Evolutionary conservation across 2,888 invertebrate species (phyloP).

Genomic region (Apodemia mormo): DNA sequence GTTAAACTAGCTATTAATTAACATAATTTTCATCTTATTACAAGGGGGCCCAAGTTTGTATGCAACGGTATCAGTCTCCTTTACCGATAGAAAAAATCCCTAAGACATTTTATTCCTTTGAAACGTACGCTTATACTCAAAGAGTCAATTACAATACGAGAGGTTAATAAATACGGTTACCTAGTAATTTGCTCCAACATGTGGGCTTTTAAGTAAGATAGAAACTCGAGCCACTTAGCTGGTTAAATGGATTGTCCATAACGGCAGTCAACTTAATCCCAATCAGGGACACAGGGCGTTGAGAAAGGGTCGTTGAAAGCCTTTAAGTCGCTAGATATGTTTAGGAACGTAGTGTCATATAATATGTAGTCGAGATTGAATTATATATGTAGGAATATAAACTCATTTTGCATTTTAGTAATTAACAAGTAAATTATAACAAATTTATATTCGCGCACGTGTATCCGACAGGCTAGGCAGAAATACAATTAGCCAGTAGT

Average conservation of each 20-base stretch:
- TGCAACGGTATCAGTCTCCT: too few relatives aligned
- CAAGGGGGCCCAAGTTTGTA: too few relatives aligned
- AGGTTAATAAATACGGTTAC: background rate
- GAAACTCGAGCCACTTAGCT: slow-evolving; percentile 8
- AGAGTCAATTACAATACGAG: background rate
- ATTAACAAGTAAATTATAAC: too few relatives aligned
- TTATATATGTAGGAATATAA: background rate
- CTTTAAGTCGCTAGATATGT: background rate
- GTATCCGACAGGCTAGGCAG: too few relatives aligned
- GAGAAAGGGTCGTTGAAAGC: slow-evolving; percentile 1
- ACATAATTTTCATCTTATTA: too few relatives aligned
- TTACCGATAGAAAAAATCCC: too few relatives aligned
- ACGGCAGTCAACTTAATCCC: slow-evolving; percentile 9
- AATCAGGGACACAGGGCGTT: slow-evolving; percentile 6
- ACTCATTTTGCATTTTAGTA: too few relatives aligned
- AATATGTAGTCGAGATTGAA: background rate
- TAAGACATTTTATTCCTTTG: too few relatives aligned
- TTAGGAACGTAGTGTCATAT: background rate
- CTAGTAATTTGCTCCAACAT: background rate
- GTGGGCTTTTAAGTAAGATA: background rate
- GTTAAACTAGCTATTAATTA: too few relatives aligned
- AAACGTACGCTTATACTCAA: background rate
- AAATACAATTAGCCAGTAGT: too few relatives aligned
- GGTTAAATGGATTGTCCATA: slow-evolving; percentile 12
- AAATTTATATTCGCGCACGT: too few relatives aligned